Base-by-base conservation (phyloP, 2,888 invertebrate species). In the Amblyjoppa fuscipennis region DNA sequence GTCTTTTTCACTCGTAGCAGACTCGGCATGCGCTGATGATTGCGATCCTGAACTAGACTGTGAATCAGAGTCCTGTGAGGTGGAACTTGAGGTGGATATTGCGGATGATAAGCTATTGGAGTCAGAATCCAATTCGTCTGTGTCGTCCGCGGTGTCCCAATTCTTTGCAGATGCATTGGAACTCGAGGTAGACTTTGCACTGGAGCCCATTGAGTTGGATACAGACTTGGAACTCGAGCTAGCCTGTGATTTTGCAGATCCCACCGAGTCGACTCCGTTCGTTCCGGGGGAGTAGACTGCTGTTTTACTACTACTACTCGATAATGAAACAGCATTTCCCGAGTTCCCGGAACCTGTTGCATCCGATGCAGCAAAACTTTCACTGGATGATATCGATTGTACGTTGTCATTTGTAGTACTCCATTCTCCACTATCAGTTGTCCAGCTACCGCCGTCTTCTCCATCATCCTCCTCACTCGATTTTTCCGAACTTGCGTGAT, bases 401-500 rank as follows among this genome's bases (percentile, higher is more conserved):
- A 28, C 5, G 51, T 83, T 11, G 4, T 74, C 68, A 66, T 83
- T 68, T 25, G 38, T 51, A 59, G 69, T 25, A 7, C n/a, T 5
- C 83, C 68, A 77, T 20, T 73, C 59, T 13, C 77, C 77, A 28
- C 13, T 56, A 0, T 45, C 25, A 28, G 4, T 38, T 13, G 73
- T 66, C 82, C 83, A 78, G 5, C 31, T 51, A 4, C 16, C 56
- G n/a, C 56, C 16, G 5, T 45, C 4, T 5, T 71, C 41, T 9
- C n/a, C 13, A 1, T 45, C 25, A 66, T 25, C n/a, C 61, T 61
- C 20, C 73, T 68, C 13, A 16, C 59, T 20, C 68, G 51, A 74
- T 3, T 69, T 38, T 13, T 68, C 73, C 4, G 73, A 51, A 28
- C 49, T 31, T 4, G 34, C 51, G 49, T 79, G 78, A 0, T n/a